phyloP scores from a whole-genome alignment of 2,113 vertebrate species.

The Balaeniceps rex region DNA sequence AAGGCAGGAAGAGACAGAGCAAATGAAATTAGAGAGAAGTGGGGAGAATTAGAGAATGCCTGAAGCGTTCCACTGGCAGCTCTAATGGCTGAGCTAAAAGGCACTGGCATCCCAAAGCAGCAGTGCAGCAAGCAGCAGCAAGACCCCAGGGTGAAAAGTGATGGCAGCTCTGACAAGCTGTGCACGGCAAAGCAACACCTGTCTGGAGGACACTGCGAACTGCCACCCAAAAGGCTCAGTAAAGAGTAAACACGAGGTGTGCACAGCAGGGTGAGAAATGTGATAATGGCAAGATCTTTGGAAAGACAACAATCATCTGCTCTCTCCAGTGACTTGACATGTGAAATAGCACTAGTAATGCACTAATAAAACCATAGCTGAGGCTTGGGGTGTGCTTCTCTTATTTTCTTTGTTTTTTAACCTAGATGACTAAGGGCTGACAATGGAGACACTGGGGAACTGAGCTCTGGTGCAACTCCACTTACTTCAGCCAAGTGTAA shows the following conservation, averaged over 20 bases:
- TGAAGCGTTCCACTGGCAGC: neutral
- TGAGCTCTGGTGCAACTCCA: neutral
- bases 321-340: neutral
- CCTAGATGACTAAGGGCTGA: neutral
- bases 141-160: neutral
- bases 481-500: neutral
- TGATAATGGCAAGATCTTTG: neutral
- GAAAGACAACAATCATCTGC: neutral
- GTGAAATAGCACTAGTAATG: neutral
- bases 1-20: neutral
- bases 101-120: neutral
- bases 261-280: neutral
- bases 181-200: neutral
- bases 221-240: neutral
- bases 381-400: neutral
- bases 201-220: neutral
- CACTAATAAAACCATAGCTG: neutral
- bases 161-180: neutral
- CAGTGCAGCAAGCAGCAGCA: rapidly evolving
- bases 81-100: neutral
- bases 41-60: neutral
- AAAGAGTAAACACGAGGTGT: neutral
- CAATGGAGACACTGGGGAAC: neutral
- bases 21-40: neutral
- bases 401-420: neutral